Percentiles rank a stretch among this genome's conserved stretches.
Evolutionary conservation across 1,140 invertebrate species (phyloP).

Genomic region (Heterodera schachtii): DNA sequence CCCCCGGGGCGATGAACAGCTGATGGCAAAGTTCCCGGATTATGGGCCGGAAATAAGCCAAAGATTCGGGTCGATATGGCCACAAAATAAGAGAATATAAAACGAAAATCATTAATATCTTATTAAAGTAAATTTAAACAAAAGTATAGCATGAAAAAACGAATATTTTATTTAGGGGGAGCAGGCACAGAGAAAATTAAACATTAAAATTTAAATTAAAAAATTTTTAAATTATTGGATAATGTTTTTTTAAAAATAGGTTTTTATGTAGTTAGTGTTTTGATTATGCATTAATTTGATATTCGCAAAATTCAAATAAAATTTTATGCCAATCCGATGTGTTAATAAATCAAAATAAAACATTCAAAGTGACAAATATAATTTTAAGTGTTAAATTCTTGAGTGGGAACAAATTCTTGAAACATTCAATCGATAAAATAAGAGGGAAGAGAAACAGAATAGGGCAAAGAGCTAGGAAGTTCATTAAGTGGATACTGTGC

Average conservation of each 20-base stretch:
- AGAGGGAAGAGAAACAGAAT: background rate
- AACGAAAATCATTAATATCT: background rate
- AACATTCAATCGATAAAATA: conserved; percentile 2
- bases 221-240: background rate
- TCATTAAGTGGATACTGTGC: background rate
- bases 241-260: background rate
- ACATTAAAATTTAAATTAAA: conserved; percentile 4
- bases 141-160: too few relatives aligned
- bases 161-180: too few relatives aligned
- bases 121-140: too few relatives aligned
- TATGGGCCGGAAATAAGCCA: background rate
- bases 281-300: too few relatives aligned
- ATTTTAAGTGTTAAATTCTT: conserved; percentile 4
- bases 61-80: background rate
- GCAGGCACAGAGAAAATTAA: too few relatives aligned
- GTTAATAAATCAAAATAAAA: background rate
- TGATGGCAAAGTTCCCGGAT: background rate
- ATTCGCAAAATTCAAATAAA: too few relatives aligned
- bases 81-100: too few relatives aligned
- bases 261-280: conserved; percentile 2
- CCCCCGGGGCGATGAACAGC: background rate
- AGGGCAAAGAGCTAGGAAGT: background rate
- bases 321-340: conserved; percentile 12
- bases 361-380: background rate
- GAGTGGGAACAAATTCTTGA: background rate